phyloP scores from a whole-genome alignment of 2,888 invertebrate genomes.

The Xylota sylvarum region DNA sequence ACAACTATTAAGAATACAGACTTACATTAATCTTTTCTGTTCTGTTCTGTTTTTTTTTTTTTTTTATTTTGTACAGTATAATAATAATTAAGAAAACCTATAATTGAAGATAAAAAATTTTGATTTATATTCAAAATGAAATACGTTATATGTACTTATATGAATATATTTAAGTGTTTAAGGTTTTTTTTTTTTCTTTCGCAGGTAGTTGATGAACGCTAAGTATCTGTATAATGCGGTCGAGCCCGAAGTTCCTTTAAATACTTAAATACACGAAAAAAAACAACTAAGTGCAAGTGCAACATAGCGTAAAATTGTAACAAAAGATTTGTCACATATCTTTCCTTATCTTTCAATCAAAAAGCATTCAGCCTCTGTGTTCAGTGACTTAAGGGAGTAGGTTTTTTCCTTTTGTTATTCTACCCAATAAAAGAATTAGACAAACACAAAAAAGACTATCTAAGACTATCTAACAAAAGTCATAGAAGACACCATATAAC shows the following conservation, averaged over 20 bases:
- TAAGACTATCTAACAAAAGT: neutral
- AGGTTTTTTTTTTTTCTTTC: neutral
- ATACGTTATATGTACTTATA: neutral
- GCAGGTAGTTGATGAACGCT: neutral
- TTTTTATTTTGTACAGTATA: neutral
- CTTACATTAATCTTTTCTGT: neutral
- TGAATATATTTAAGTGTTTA: neutral
- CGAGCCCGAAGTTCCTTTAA: no score
- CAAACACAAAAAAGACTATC: neutral
- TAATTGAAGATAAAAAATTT: neutral
- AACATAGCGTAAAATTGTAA: neutral
- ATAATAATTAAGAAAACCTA: neutral
- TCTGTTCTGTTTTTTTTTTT: no score
- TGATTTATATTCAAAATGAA: neutral
- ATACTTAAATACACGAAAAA: no score
- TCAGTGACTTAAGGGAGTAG: no score
- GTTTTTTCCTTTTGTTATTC: neutral
- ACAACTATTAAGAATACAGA: neutral
- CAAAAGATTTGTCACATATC: no score
- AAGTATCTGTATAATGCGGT: neutral
- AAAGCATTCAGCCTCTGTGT: neutral
- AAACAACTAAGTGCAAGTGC: no score
- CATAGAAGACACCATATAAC: neutral
- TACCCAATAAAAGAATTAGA: neutral
- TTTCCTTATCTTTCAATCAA: neutral